A percentile compares a stretch with the other conserved stretches of the same genome.
phyloP scores from a whole-genome alignment of 2,888 invertebrate genomes.

The Mimachlamys varia region DNA sequence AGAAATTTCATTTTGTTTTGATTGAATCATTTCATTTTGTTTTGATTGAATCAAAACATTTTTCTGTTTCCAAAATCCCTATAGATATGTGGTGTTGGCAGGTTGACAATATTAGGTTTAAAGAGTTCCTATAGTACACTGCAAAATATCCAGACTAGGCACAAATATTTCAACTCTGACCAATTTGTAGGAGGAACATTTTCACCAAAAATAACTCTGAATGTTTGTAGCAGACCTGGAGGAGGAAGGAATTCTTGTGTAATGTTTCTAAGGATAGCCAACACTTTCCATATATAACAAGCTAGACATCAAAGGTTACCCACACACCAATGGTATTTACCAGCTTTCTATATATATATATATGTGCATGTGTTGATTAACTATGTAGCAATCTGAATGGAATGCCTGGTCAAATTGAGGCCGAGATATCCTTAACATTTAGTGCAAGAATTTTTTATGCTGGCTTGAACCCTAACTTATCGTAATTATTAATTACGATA shows the following conservation, averaged over 20 bases:
- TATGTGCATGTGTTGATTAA: not conserved
- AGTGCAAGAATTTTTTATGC: too few species aligned
- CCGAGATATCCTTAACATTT: too few species aligned
- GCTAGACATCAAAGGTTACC: not conserved
- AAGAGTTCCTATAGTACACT: not conserved
- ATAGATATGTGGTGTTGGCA: not conserved
- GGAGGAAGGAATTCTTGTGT: not conserved
- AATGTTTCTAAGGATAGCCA: not conserved
- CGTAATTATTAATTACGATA: too few species aligned
- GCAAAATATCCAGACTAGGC: not conserved
- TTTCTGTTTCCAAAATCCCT: not conserved
- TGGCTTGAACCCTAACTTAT: too few species aligned
- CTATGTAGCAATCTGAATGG: not conserved
- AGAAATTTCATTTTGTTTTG: too few species aligned
- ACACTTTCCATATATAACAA: not conserved
- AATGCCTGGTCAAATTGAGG: not conserved
- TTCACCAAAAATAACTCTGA: not conserved
- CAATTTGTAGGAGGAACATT: not conserved
- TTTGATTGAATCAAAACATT: too few species aligned
- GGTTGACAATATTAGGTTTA: not conserved
- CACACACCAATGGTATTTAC: slow-evolving; percentile 39
- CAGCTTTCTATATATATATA: slow-evolving; percentile 49
- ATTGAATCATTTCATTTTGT: too few species aligned
- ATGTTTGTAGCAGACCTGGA: not conserved
- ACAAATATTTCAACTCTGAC: not conserved